Conservation (phyloP, 2,113 vertebrate genomes). For the Hipposideros armiger region DNA sequence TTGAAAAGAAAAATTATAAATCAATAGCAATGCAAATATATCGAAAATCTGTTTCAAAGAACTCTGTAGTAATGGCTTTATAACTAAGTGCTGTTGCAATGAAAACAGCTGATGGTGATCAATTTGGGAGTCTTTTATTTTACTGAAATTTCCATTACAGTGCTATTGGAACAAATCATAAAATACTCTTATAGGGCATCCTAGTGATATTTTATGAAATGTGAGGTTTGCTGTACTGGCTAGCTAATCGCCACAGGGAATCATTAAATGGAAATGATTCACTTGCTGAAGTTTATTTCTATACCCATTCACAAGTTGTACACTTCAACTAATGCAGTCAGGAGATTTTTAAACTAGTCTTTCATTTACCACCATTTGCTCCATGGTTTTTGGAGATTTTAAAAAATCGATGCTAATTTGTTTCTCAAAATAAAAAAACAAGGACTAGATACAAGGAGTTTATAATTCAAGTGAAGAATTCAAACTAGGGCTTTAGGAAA, state of each 20-base stretch:
- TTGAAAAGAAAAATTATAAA: constrained; percentile 57
- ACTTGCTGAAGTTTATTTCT: not conserved
- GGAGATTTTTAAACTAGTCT: not conserved
- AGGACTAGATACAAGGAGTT: not conserved
- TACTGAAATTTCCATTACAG: constrained; percentile 56
- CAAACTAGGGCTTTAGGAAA: constrained; percentile 3
- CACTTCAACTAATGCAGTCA: not conserved
- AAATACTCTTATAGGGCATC: constrained; percentile 27
- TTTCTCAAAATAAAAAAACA: constrained; percentile 32
- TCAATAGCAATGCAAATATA: constrained; percentile 30
- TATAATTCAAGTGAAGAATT: constrained; percentile 15
- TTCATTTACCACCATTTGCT: not conserved
- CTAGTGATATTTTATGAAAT: constrained; percentile 49
- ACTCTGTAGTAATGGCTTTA: constrained; percentile 28
- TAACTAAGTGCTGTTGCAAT: constrained; percentile 58
- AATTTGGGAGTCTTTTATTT: constrained; percentile 58
- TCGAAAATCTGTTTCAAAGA: constrained; percentile 58
- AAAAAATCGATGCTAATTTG: not conserved
- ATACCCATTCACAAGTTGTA: not conserved
- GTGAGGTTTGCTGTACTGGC: not conserved
- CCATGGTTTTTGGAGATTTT: not conserved
- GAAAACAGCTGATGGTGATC: constrained; percentile 47
- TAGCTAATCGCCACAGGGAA: constrained; percentile 19
- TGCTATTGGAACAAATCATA: constrained; percentile 64
- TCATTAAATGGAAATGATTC: constrained; percentile 51